Percentiles rank a stretch among this genome's conserved stretches.
Evolutionary conservation across 2,888 invertebrate genomes (phyloP).

Genomic region (Watsonalla binaria): DNA sequence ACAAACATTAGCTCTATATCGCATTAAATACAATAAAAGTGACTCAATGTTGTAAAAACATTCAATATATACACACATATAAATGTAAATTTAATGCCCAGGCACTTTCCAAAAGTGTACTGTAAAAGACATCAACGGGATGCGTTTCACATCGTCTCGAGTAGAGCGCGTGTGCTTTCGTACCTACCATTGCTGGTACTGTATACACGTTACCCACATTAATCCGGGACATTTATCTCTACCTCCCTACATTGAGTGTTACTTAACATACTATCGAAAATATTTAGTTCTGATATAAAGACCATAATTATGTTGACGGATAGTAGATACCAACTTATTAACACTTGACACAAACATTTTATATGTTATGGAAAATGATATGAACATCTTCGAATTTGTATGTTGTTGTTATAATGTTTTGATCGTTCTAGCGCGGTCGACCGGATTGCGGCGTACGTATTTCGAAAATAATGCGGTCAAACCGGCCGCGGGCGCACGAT

Average conservation of each 20-base stretch:
- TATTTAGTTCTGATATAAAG: not conserved
- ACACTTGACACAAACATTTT: conserved; percentile 18
- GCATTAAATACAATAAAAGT: not conserved
- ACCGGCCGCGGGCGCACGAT: conserved; percentile 70
- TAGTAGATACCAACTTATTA: not conserved
- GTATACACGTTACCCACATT: not conserved
- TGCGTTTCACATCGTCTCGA: conserved; percentile 23
- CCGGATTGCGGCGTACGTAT: conserved; percentile 75
- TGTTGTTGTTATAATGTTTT: conserved; percentile 74
- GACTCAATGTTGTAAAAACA: conserved; percentile 1
- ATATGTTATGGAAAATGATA: conserved; percentile 32
- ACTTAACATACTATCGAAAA: not conserved
- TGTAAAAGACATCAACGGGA: conserved; percentile 75
- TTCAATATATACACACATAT: conserved; percentile 39
- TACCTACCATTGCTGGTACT: not conserved
- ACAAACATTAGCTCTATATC: not conserved
- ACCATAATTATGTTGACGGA: not conserved
- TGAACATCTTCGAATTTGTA: conserved; percentile 47
- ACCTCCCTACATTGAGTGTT: not conserved
- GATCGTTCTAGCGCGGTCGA: conserved; percentile 70
- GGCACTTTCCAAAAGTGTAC: conserved; percentile 66
- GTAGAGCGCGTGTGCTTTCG: conserved; percentile 7
- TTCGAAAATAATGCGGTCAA: conserved; percentile 78
- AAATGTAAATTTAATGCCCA: conserved; percentile 49
- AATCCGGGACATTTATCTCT: not conserved